These are phyloP conservation scores for Macrobrachium nipponense DNA, from an alignment of 1,140 invertebrate genomes.

Conservation along the genomic window DNA sequence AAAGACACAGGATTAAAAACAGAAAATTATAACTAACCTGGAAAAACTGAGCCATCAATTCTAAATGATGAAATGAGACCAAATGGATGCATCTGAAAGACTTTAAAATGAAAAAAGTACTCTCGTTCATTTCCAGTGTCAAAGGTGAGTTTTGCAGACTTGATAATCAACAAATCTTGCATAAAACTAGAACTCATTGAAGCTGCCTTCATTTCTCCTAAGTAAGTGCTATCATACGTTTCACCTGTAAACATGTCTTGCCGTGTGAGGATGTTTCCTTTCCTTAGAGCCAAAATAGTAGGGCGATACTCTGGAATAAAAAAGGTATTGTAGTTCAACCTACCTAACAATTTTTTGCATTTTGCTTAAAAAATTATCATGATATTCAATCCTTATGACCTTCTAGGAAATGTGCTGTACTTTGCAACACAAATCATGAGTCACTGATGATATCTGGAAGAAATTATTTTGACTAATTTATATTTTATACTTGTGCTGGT, in stretches of 20 bases:
- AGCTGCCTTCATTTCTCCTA: constrained; percentile 1
- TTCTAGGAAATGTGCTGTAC: no score
- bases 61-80: constrained; percentile 9
- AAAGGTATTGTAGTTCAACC: no score
- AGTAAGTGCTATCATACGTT: constrained; percentile 14
- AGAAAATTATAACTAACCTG: constrained; percentile 22
- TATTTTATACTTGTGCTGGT: no score
- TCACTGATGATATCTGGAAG: no score
- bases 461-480: no score
- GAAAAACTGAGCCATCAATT: constrained; percentile 36
- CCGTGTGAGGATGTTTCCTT: constrained; percentile 34
- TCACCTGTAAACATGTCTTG: constrained; percentile 38
- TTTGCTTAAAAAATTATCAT: no score
- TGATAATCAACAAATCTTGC: constrained; percentile 31
- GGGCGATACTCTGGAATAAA: constrained; percentile 47
- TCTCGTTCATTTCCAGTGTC: neutral
- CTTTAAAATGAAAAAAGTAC: constrained; percentile 34
- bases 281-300: constrained; percentile 36
- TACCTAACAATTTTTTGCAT: neutral
- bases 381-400: no score
- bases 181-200: constrained; percentile 23
- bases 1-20: no score
- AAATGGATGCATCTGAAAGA: constrained; percentile 35
- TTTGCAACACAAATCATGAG: neutral
- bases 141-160: constrained; percentile 19